Evolutionary conservation across 2,113 vertebrate genomes (phyloP).

Genomic region (Hylia prasina): DNA sequence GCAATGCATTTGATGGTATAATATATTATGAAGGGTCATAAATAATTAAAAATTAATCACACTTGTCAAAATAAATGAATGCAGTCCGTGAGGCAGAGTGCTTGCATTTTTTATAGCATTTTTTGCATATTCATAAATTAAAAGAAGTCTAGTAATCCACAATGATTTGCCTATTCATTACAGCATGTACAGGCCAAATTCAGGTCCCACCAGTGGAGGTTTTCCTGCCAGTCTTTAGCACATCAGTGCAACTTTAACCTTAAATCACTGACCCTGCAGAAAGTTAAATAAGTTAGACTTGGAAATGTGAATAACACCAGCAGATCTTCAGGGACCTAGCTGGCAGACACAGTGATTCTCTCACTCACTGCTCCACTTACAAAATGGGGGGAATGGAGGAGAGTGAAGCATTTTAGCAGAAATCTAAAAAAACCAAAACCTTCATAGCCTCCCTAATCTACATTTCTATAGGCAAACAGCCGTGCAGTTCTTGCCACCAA

Average conservation of each 20-base stretch:
- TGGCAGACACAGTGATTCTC: background rate
- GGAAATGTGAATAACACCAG: background rate
- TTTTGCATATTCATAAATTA: conserved; percentile 58
- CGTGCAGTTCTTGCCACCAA: background rate
- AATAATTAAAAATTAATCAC: conserved; percentile 68
- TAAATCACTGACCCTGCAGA: background rate
- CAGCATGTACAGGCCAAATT: background rate
- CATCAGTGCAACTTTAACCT: background rate
- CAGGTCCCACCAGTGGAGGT: background rate
- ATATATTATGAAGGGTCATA: conserved; percentile 39
- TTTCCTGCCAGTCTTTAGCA: background rate
- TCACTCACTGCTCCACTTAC: background rate
- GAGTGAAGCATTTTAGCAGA: background rate
- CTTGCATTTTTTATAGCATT: conserved; percentile 45
- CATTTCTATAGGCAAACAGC: background rate
- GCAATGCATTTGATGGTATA: conserved; percentile 6
- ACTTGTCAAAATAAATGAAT: conserved; percentile 63
- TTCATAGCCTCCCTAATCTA: background rate
- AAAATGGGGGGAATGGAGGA: accelerated
- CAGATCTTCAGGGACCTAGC: background rate
- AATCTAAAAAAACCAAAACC: background rate
- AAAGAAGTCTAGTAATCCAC: conserved; percentile 16
- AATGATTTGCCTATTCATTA: background rate
- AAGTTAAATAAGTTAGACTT: background rate
- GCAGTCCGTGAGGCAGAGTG: conserved; percentile 21